phyloP scores from a whole-genome alignment of 1,140 invertebrate genomes.

The Artemia franciscana region DNA sequence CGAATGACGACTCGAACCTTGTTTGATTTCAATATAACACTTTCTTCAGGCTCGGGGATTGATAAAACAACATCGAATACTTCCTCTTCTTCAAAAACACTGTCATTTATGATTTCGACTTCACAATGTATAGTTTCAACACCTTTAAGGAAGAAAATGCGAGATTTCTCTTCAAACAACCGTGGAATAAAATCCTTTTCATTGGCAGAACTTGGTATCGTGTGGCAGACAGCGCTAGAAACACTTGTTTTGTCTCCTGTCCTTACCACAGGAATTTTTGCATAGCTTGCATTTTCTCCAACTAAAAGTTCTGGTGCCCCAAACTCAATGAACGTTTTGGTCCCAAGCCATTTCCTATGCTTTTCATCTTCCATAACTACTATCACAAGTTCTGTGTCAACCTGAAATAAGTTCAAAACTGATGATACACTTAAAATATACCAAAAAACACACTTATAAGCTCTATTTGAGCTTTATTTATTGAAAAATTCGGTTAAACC shows the following conservation, averaged over 20 bases:
- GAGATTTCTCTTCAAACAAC: conserved; percentile 16
- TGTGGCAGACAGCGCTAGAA: conserved; percentile 17
- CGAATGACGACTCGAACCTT: conserved; percentile 21
- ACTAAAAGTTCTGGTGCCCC: conserved; percentile 14
- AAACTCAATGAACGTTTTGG: conserved; percentile 15
- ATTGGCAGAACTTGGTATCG: conserved; percentile 14
- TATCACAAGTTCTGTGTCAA: too few relatives aligned
- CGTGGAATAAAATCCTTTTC: conserved; percentile 19
- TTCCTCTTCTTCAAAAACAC: conserved; percentile 22
- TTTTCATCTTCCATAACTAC: too few relatives aligned
- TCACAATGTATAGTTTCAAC: conserved; percentile 17
- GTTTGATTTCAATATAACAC: conserved; percentile 8
- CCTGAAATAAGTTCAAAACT: too few relatives aligned
- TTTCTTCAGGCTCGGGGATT: neutral
- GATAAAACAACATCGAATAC: conserved; percentile 16
- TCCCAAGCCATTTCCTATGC: too few relatives aligned
- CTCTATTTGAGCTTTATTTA: too few relatives aligned
- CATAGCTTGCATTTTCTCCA: conserved; percentile 16
- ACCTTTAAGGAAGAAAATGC: conserved; percentile 21
- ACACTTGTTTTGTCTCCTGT: conserved; percentile 16
- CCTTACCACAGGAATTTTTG: conserved; percentile 18
- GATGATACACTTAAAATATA: too few relatives aligned
- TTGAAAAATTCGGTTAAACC: too few relatives aligned
- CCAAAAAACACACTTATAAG: too few relatives aligned
- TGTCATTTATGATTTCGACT: conserved; percentile 22